These are phyloP conservation scores for Trichonephila inaurata DNA, from an alignment of 1,140 invertebrate species.

Conservation along the genomic window DNA sequence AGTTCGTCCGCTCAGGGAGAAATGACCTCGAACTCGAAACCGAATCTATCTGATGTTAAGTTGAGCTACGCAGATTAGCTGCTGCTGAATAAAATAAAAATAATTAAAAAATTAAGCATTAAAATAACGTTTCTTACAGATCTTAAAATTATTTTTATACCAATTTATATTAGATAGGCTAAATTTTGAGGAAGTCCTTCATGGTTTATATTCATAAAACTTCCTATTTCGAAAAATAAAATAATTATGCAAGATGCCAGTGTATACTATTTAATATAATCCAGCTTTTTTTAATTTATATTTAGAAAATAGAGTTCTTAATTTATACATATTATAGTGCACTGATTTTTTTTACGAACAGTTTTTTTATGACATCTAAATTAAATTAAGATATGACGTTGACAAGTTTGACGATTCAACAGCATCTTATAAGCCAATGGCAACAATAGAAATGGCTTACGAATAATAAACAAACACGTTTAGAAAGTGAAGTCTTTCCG, in stretches of 20 bases:
- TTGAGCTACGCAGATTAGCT: neutral
- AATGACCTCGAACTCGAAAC: constrained; percentile 54
- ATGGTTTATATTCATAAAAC: too few species aligned
- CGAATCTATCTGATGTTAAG: constrained; percentile 11
- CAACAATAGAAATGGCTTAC: neutral
- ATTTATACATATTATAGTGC: neutral
- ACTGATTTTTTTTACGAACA: neutral
- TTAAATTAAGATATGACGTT: neutral
- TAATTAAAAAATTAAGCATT: neutral
- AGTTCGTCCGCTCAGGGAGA: neutral
- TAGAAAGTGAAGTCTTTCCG: neutral
- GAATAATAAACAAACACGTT: constrained; percentile 55
- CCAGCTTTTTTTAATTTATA: too few species aligned
- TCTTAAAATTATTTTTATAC: too few species aligned
- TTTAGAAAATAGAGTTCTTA: neutral
- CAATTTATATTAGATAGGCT: too few species aligned
- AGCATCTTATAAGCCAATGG: constrained; percentile 16
- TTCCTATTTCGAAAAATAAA: too few species aligned
- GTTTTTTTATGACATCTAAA: too few species aligned
- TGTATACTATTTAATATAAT: too few species aligned
- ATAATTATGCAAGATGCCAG: too few species aligned
- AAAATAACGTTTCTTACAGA: too few species aligned
- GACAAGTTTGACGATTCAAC: constrained; percentile 11
- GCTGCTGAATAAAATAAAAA: neutral
- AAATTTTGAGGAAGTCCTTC: too few species aligned